Evolutionary conservation across 2,797 vertebrate genomes (phyloP), one percentile per base, ranked within the genome.

Genomic region (Nannoperca obscura): DNA sequence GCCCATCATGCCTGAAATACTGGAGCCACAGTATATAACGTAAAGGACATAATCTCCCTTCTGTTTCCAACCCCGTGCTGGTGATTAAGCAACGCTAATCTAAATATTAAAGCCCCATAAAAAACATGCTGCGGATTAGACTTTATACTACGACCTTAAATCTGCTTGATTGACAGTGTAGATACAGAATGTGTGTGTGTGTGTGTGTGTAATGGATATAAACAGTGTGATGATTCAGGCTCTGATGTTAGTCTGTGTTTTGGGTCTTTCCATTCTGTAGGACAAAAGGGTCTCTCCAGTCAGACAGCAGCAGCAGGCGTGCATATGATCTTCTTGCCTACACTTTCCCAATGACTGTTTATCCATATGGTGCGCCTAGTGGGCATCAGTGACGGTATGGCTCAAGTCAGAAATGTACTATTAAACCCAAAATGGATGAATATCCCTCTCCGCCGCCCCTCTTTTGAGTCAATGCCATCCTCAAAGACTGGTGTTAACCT

Each of bases 401-500:
- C 75, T 91, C 81, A 82, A 79, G 57, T 80, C 78, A 65, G 36
- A 72, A 71, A 81, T 44, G 74, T 72, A 73, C 71, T 81, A 85
- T 85, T 86, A 87, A 86, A 13, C 32, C 68, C 66, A 71, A 82
- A 89, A 87, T 84, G 85, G 86, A 83, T 71, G 65, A 76, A 84
- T 82, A 88, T 83, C 80, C 81, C n/a, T 68, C 74, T 47, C 30
- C 57, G 71, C 83, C 75, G 34, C 67, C 19, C 17, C 32, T 83
- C 88, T 85, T 55, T 32, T 76, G 85, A 81, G 80, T 87, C 91
- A 89, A 80, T 72, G 76, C 82, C 84, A 82, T 71, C 76, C 83
- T 89, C 72, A 87, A 85, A 91, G 80, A 85, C 81, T 74, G 74
- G 84, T 81, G 84, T 92, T 93, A 90, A 91, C 89, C 90, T 90